These are phyloP conservation scores for Druon quercuslanigerum DNA, from an alignment of 1,140 invertebrate species.

Conservation along the genomic window DNA sequence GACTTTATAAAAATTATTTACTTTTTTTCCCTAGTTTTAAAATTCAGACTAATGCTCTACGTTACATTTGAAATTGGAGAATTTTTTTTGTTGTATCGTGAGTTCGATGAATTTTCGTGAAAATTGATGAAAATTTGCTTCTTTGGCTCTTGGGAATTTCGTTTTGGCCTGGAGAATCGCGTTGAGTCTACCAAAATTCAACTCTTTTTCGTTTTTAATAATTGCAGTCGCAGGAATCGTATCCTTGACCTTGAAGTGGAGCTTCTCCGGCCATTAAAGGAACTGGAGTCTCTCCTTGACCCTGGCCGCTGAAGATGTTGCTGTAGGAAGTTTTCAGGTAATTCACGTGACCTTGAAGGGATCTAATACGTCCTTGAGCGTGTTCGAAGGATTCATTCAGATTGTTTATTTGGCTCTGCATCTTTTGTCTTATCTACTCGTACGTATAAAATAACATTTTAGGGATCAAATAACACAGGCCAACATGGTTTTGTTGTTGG, in stretches of 20 bases:
- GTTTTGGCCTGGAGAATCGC: too few relatives aligned
- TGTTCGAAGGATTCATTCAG: conserved; percentile 82
- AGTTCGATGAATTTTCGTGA: neutral
- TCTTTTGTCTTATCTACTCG: conserved; percentile 79
- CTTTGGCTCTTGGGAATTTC: too few relatives aligned
- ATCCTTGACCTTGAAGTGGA: conserved; percentile 45
- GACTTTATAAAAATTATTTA: neutral
- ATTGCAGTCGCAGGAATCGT: conserved; percentile 68
- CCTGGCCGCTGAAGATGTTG: conserved; percentile 63
- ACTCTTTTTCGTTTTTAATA: conserved; percentile 46
- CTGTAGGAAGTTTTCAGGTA: conserved; percentile 78
- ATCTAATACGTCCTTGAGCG: conserved; percentile 80
- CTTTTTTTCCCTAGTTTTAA: conserved; percentile 5
- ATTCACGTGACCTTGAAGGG: conserved; percentile 80
- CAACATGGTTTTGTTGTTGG: too few relatives aligned
- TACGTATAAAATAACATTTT: conserved; percentile 15
- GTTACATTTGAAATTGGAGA: neutral
- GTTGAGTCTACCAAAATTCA: neutral
- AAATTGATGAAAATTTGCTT: too few relatives aligned
- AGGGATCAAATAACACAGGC: too few relatives aligned
- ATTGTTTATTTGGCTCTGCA: conserved; percentile 82
- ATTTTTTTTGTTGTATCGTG: neutral
- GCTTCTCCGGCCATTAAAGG: conserved; percentile 45
- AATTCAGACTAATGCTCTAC: neutral
- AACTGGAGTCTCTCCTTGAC: conserved; percentile 42